Evolutionary conservation across 2,888 invertebrate species (phyloP).

Genomic region (Dasysyrphus albostriatus): DNA sequence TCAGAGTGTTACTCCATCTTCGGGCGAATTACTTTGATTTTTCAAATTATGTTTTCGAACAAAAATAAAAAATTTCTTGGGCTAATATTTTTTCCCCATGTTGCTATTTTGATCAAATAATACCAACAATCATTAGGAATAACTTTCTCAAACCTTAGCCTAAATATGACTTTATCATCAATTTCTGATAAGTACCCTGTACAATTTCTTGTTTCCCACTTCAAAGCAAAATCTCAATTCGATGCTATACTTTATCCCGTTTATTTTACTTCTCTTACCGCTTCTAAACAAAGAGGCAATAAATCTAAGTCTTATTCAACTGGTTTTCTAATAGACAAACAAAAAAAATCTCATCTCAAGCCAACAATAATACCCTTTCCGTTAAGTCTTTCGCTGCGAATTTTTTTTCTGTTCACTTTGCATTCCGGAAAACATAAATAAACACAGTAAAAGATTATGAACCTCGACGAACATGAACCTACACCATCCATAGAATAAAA

Average conservation of each 20-base stretch:
- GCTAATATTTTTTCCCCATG: too few relatives aligned
- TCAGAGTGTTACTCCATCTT: too few relatives aligned
- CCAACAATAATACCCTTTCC: conserved; percentile 18
- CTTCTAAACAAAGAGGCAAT: conserved; percentile 14
- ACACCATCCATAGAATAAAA: background rate
- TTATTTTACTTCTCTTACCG: background rate
- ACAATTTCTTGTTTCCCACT: background rate
- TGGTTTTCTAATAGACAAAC: background rate
- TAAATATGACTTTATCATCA: background rate
- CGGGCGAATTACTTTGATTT: too few relatives aligned
- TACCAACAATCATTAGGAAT: too few relatives aligned
- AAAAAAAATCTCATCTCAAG: conserved; percentile 2
- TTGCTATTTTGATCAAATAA: too few relatives aligned
- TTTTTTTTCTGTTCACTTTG: background rate
- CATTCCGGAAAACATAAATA: conserved; percentile 40
- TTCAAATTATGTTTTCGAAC: too few relatives aligned
- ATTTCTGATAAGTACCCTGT: background rate
- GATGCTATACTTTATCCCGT: background rate
- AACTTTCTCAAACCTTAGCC: too few relatives aligned
- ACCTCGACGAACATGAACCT: conserved; percentile 1
- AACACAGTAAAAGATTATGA: conserved; percentile 8
- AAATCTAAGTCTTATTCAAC: conserved; percentile 14
- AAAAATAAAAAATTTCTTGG: too few relatives aligned
- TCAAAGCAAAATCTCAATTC: background rate
- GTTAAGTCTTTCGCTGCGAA: conserved; percentile 3